Evolutionary conservation across 2,888 invertebrate genomes (phyloP), one percentile per base, ranked within the genome.

Genomic region (Dyspetes luteomarginatus): DNA sequence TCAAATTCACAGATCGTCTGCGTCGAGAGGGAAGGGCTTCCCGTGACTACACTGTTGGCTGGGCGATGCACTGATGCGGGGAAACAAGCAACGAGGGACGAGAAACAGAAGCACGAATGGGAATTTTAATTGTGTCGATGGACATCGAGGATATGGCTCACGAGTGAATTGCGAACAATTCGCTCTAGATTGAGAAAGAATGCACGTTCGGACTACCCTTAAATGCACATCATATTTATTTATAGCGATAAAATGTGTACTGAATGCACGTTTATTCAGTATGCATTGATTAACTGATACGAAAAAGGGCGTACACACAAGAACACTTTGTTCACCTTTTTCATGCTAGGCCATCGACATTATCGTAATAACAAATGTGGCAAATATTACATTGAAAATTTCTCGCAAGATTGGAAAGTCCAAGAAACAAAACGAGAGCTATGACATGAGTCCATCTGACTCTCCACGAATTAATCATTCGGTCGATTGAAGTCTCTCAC

Each of bases 1-100:
- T 93, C 15, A 52, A 17, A 90, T 85, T 93, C 94, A 92, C 94
- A 95, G 96, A 94, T 92, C 97, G 97, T 91, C 93, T 95, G 92
- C 95, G 95, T 90, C 96, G 97, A 92, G 94, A 95, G 94, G 96
- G 96, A 92, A 95, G 95, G 93, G 95, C 95, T 93, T 95, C 95
- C 86, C 95, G 96, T 92, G 97, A 97, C 93, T 96, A 96, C 93
- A 95, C 96, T 91, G 96, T 96, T 92, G 97, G 97, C 90, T 95
- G 94, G 89, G 84, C 87, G 81, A 82, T 86, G 85, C 86, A 89
- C 81, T 87, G 85, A 88, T 82, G 84, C 85, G 78, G 62, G 60
- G 72, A 82, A 82, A 77, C 73, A 45, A 48, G 48, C 56, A 69
- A 81, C 62, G 69, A 80, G 64, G 64, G 30, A 78, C 30, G 60